Percentiles rank a stretch among this genome's conserved stretches.
phyloP scores from a whole-genome alignment of 2,113 vertebrate species.

The Rhinogobius similis region DNA sequence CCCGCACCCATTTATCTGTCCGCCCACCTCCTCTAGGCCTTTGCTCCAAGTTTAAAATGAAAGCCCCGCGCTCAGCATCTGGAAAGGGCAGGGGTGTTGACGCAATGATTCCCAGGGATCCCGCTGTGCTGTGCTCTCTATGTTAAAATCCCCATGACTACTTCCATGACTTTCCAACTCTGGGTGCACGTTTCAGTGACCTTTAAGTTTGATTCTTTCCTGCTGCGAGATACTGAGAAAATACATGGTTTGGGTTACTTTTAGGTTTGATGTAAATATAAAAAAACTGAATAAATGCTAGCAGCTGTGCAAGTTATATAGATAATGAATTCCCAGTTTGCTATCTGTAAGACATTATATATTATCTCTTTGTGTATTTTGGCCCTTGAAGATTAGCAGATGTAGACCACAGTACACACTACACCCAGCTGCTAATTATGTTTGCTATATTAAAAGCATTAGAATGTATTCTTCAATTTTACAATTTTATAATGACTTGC shows the following conservation, averaged over 20 bases:
- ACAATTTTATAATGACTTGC: too few species aligned
- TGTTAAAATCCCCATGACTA: constrained; percentile 41
- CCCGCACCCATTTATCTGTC: constrained; percentile 11
- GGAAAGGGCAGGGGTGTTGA: constrained; percentile 65
- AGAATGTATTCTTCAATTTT: not conserved
- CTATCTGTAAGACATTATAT: not conserved
- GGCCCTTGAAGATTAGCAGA: not conserved
- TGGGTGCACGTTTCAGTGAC: constrained; percentile 17
- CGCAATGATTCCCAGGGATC: constrained; percentile 50
- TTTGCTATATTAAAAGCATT: not conserved
- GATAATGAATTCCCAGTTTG: not conserved
- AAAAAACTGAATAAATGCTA: constrained; percentile 21
- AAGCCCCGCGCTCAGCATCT: constrained; percentile 69
- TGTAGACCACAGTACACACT: too few species aligned
- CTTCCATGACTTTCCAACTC: constrained; percentile 21
- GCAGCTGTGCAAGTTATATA: constrained; percentile 13
- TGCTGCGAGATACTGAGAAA: constrained; percentile 15
- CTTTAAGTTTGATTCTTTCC: constrained; percentile 18
- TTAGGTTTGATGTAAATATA: constrained; percentile 15
- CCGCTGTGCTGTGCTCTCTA: constrained; percentile 13
- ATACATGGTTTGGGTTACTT: constrained; percentile 18
- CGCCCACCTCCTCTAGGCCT: constrained; percentile 40
- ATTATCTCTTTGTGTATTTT: not conserved
- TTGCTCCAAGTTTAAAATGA: constrained; percentile 56
- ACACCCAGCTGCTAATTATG: not conserved